phyloP scores from a whole-genome alignment of 2,113 vertebrate genomes.

The Mola mola region DNA sequence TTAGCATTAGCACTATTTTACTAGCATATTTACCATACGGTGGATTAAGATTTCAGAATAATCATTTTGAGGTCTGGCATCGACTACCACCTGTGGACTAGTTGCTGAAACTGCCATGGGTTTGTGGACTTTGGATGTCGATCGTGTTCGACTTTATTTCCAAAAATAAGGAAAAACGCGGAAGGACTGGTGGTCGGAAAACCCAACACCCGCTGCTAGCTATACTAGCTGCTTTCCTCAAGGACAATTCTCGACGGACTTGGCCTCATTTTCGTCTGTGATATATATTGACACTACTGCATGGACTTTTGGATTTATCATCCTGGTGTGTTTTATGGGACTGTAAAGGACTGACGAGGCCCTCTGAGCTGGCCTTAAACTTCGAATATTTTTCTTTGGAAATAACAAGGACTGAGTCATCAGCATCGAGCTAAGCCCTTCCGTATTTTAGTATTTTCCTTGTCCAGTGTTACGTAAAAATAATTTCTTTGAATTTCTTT shows the following conservation, averaged over 20 bases:
- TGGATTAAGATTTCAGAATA: not conserved
- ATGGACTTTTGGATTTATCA: constrained; percentile 64
- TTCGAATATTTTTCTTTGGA: constrained; percentile 56
- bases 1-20: constrained; percentile 34
- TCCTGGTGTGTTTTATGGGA: constrained; percentile 52
- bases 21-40: not conserved
- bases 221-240: constrained; percentile 21
- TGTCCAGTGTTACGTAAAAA: constrained; percentile 65
- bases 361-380: constrained; percentile 37
- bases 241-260: constrained; percentile 62
- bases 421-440: constrained; percentile 48
- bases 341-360: constrained; percentile 62
- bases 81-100: constrained; percentile 25
- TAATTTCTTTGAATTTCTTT: too few relatives aligned
- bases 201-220: constrained; percentile 49
- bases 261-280: constrained; percentile 21
- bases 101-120: not conserved
- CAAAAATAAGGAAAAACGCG: not conserved
- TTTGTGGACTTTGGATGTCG: constrained; percentile 37
- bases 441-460: constrained; percentile 36
- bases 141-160: constrained; percentile 2
- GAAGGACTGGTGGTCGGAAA: constrained; percentile 43
- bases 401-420: constrained; percentile 57
- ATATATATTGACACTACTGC: not conserved
- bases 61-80: not conserved